A percentile compares a stretch with the other conserved stretches of the same genome.
Evolutionary conservation across 2,113 vertebrate species (phyloP).

Genomic region (Aphyosemion australe): DNA sequence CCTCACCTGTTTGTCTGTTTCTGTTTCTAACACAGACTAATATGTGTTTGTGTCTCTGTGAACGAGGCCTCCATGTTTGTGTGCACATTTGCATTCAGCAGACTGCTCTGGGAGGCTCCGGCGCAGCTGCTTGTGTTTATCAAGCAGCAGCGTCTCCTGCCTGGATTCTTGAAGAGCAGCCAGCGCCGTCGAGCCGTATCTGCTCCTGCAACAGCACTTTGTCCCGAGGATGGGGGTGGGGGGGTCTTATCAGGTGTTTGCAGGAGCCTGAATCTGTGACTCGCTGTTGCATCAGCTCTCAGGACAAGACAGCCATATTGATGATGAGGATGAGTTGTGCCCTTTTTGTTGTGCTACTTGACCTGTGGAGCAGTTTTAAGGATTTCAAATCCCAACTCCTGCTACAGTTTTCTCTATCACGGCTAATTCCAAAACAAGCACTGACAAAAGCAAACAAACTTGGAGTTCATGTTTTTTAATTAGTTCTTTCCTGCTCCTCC

Average conservation of each 20-base stretch:
- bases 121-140: slow-evolving; percentile 69
- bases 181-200: slow-evolving; percentile 31
- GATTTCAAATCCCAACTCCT: slow-evolving; percentile 28
- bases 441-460: too few relatives aligned
- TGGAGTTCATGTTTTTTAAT: too few relatives aligned
- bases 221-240: slow-evolving; percentile 29
- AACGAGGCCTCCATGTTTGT: background rate
- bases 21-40: background rate
- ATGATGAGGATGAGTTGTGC: background rate
- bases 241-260: slow-evolving; percentile 52
- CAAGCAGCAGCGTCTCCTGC: slow-evolving; percentile 29
- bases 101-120: slow-evolving; percentile 30
- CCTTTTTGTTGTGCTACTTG: slow-evolving; percentile 1
- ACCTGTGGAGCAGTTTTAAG: slow-evolving; percentile 8
- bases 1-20: background rate
- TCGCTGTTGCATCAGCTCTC: slow-evolving; percentile 20
- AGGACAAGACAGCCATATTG: slow-evolving; percentile 17
- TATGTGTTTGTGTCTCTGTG: background rate
- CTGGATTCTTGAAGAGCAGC: slow-evolving; percentile 57
- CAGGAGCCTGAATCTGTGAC: slow-evolving; percentile 40
- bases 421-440: too few relatives aligned
- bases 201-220: slow-evolving; percentile 27
- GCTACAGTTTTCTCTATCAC: slow-evolving; percentile 10
- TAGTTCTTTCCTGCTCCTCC: too few relatives aligned
- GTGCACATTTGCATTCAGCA: slow-evolving; percentile 29